phyloP scores from a whole-genome alignment of 2,888 invertebrate genomes.

The Cordylochernes scorpioides region DNA sequence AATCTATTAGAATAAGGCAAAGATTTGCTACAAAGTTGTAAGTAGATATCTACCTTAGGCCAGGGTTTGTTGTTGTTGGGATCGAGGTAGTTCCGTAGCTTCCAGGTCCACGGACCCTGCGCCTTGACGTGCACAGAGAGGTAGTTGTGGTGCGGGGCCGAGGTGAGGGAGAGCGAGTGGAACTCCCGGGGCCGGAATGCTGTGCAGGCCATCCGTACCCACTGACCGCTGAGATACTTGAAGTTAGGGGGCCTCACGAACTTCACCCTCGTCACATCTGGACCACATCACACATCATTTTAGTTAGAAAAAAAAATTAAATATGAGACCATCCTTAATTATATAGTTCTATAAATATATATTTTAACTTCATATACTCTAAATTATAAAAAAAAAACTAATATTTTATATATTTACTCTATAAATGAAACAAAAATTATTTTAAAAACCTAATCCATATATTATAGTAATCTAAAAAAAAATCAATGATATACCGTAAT shows the following conservation, averaged over 20 bases:
- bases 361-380: too few species aligned
- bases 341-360: too few species aligned
- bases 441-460: too few species aligned
- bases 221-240: constrained; percentile 35
- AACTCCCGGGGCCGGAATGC: constrained; percentile 65
- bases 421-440: too few species aligned
- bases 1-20: too few species aligned
- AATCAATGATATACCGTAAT: too few species aligned
- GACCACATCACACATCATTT: too few species aligned
- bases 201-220: constrained; percentile 51
- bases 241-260: constrained; percentile 84
- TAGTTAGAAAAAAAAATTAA: too few species aligned
- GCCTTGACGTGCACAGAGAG: constrained; percentile 81
- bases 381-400: not conserved
- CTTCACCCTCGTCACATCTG: constrained; percentile 34
- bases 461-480: too few species aligned
- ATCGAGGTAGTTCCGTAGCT: constrained; percentile 71
- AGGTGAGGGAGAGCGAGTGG: constrained; percentile 82
- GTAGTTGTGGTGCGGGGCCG: constrained; percentile 82
- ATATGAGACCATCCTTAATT: too few species aligned
- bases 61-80: constrained; percentile 39
- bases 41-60: constrained; percentile 11
- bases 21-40: too few species aligned
- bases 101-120: constrained; percentile 88
- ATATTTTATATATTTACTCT: not conserved